Evolutionary conservation across 2,888 invertebrate genomes (phyloP).

Genomic region (Antheraea assamensis): DNA sequence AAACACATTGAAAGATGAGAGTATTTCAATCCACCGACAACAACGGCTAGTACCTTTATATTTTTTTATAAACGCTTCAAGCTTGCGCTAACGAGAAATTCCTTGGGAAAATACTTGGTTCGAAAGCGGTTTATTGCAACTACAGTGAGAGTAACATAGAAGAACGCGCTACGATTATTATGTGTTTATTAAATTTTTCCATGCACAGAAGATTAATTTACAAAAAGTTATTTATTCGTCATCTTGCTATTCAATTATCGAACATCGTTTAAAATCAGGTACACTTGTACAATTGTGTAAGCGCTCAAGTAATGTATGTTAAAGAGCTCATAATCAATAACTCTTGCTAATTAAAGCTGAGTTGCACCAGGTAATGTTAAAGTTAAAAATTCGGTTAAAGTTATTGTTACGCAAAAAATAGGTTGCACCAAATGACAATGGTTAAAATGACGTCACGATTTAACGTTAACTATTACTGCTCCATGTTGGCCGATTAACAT

Average conservation of each 20-base stretch:
- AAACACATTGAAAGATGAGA: background rate
- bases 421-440: too few species aligned
- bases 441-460: too few species aligned
- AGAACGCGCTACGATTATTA: slow-evolving; percentile 5
- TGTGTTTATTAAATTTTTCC: background rate
- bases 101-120: slow-evolving; percentile 36
- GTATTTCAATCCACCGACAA: slow-evolving; percentile 5
- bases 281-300: too few species aligned
- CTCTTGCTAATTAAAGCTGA: too few species aligned
- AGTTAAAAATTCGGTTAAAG: too few species aligned
- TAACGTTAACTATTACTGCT: too few species aligned
- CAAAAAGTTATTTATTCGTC: background rate
- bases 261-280: background rate
- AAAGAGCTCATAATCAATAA: too few species aligned
- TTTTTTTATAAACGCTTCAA: slow-evolving; percentile 19
- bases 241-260: background rate
- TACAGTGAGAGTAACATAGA: slow-evolving; percentile 20
- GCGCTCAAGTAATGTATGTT: too few species aligned
- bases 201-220: background rate
- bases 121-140: slow-evolving; percentile 18
- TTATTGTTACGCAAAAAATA: too few species aligned
- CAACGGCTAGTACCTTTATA: background rate
- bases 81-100: slow-evolving; percentile 39
- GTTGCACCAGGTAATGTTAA: too few species aligned
- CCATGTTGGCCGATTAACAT: too few species aligned